These are phyloP conservation scores for Pissodes strobi DNA, from an alignment of 1,140 invertebrate species.

Conservation along the genomic window DNA sequence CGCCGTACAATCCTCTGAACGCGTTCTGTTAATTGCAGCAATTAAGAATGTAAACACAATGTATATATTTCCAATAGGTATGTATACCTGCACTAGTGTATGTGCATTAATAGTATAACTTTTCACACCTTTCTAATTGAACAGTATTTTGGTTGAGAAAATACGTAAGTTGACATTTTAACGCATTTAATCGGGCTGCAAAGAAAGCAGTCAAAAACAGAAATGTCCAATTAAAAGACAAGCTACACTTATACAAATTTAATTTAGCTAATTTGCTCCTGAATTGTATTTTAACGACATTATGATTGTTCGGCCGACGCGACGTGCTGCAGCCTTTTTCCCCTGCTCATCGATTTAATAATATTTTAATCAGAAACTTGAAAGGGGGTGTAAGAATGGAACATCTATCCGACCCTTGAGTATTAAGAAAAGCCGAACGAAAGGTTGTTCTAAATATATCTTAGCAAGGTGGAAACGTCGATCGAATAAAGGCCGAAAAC, in stretches of 20 bases:
- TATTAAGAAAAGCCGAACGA: too few species aligned
- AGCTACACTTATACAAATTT: not conserved
- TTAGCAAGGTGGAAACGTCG: not conserved
- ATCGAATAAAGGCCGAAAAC: too few species aligned
- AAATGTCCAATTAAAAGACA: not conserved
- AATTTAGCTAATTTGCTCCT: not conserved
- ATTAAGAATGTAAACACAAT: too few species aligned
- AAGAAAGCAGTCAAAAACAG: too few species aligned
- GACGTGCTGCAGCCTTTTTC: not conserved
- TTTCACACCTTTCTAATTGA: not conserved
- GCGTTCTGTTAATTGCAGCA: too few species aligned
- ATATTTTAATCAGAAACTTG: not conserved
- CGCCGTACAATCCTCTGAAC: too few species aligned
- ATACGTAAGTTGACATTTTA: too few species aligned
- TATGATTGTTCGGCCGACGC: not conserved
- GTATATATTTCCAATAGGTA: too few species aligned
- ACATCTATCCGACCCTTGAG: too few species aligned
- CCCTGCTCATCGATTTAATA: not conserved
- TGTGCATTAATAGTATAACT: not conserved
- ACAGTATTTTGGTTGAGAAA: too few species aligned
- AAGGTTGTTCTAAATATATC: not conserved
- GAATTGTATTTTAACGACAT: not conserved
- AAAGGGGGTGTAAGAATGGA: too few species aligned
- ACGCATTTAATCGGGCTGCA: too few species aligned
- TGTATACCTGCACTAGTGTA: not conserved